Percentiles rank a stretch among this genome's conserved stretches.
phyloP scores from a whole-genome alignment of 2,888 invertebrate species.

The Andrena minutula region DNA sequence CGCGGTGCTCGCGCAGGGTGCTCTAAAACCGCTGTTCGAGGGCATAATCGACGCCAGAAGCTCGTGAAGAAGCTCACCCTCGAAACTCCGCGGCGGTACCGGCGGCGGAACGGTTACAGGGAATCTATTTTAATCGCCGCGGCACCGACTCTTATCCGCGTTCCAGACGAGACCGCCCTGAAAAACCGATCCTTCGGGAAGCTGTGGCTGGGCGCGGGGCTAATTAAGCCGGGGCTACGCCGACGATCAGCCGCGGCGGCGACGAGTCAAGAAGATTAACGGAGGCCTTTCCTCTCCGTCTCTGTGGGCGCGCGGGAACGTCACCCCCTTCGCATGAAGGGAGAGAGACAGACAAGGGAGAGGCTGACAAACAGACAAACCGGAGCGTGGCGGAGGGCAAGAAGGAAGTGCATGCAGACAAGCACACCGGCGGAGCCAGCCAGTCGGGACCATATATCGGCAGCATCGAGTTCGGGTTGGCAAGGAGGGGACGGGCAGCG shows the following conservation, averaged over 20 bases:
- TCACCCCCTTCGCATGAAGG: conserved; percentile 38
- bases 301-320: conserved; percentile 24
- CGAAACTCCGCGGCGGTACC: background rate
- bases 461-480: conserved; percentile 55
- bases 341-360: conserved; percentile 23
- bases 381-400: conserved; percentile 10
- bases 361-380: conserved; percentile 48
- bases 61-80: no score
- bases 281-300: conserved; percentile 14
- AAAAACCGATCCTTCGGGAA: conserved; percentile 36
- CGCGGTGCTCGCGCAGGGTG: no score
- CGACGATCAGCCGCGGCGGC: conserved; percentile 45
- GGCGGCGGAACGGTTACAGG: background rate
- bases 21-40: no score
- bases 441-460: conserved; percentile 65
- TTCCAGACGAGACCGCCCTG: conserved; percentile 11
- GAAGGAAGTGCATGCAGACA: conserved; percentile 47
- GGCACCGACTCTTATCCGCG: background rate
- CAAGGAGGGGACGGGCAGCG: conserved; percentile 17
- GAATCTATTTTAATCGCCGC: conserved; percentile 12
- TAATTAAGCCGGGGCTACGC: conserved; percentile 49
- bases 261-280: conserved; percentile 59
- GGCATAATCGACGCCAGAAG: no score
- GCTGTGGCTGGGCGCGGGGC: conserved; percentile 19
- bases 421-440: conserved; percentile 29